Percentiles rank a stretch among this genome's conserved stretches.
phyloP scores from a whole-genome alignment of 2,797 vertebrate species.

The Trematomus bernacchii region DNA sequence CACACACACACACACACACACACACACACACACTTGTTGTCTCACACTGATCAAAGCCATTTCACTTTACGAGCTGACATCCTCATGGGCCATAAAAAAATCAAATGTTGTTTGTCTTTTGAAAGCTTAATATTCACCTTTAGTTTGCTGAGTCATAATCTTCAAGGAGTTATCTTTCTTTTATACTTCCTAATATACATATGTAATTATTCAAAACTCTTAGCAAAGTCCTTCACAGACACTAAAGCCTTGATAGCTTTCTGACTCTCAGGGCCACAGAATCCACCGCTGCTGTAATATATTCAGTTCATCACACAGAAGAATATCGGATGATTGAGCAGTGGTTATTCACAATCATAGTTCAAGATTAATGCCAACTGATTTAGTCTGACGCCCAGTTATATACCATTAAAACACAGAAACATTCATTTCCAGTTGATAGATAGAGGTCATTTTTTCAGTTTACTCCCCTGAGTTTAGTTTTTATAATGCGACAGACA shows the following conservation, averaged over 20 bases:
- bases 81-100: background rate
- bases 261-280: background rate
- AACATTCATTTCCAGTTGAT: constrained; percentile 10
- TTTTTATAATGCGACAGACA: constrained; percentile 2
- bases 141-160: background rate
- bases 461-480: background rate
- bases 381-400: constrained; percentile 9
- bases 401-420: constrained; percentile 13
- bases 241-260: background rate
- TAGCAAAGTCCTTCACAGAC: background rate
- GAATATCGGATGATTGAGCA: background rate
- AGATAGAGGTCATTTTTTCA: constrained; percentile 13
- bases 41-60: background rate
- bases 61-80: background rate
- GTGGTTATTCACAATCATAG: background rate
- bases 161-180: background rate
- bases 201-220: background rate
- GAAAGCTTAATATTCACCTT: background rate
- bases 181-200: background rate
- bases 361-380: constrained; percentile 10
- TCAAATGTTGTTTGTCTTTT: background rate
- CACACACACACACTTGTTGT: background rate
- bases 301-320: background rate
- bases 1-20: background rate
- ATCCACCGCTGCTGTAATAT: background rate